Base-by-base conservation (phyloP, 1,140 invertebrate genomes). In the Coptotermes formosanus region DNA sequence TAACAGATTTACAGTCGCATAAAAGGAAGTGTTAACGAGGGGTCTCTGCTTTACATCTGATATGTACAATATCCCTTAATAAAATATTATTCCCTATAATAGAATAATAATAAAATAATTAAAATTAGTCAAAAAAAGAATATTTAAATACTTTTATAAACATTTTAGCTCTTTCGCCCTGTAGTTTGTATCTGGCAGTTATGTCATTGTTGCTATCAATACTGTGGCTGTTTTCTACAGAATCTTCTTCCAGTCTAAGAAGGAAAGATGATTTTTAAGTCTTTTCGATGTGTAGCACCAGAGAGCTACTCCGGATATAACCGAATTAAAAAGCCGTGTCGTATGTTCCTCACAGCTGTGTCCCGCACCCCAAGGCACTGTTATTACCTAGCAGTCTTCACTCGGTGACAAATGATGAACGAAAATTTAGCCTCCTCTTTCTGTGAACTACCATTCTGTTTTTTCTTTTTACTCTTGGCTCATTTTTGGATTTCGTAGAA, bases 201-300 rank as follows among this genome's bases (percentile, higher is more conserved):
- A 75, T 75, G 64, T 30, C 64, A 30, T 0, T 75, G 25, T 75
- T 75, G 64, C n/a, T 30, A 25, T 75, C 25, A 75, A 25, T 1
- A 30, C n/a, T 30, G n/a, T 25, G 25, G 64, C n/a, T 75, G 64
- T 75, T 75, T 25, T 75, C 64, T 12, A 30, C 64, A 30, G 64
- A 75, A 75, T 75, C 64, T 55, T 55, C 52, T 30, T 30, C n/a
- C 25, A 75, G 64, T 75, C n/a, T 75, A 75, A 75, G 25, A 75
- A 75, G 64, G 82, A 83, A 83, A 83, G 82, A 83, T 83, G 82
- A 32, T 83, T 44, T 83, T 83, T 83, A 83, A 83, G 82, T 83
- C 43, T 83, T 45, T 32, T 83, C 48, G 82, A 82, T 38, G 82
- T 82, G 43, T 55, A 55, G 64, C n/a, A 75, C 25, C 7, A 30